Conservation (phyloP, 2,888 invertebrate genomes). For the Lithophane socia region DNA sequence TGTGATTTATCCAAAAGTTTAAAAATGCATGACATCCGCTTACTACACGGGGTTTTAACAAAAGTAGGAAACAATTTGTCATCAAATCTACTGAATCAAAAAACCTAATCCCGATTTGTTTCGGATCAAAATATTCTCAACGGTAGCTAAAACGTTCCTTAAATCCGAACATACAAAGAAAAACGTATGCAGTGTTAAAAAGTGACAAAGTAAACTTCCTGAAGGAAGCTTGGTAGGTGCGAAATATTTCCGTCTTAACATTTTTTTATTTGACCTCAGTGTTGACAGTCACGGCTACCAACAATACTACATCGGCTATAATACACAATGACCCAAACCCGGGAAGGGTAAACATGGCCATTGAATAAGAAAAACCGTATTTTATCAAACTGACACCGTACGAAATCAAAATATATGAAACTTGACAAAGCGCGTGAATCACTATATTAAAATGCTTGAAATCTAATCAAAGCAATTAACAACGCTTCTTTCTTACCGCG, state of each 20-base stretch:
- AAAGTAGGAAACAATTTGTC: conserved; percentile 55
- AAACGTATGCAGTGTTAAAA: conserved; percentile 67
- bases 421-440: conserved; percentile 86
- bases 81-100: conserved; percentile 28
- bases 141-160: conserved; percentile 55
- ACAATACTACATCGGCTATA: conserved; percentile 78
- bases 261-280: conserved; percentile 79
- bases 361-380: conserved; percentile 80
- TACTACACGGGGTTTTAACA: conserved; percentile 31
- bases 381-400: conserved; percentile 81
- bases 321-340: conserved; percentile 83
- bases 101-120: conserved; percentile 62
- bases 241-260: conserved; percentile 86
- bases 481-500: conserved; percentile 79
- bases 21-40: conserved; percentile 41
- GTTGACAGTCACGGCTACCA: conserved; percentile 85
- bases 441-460: conserved; percentile 90
- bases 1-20: background rate
- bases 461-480: conserved; percentile 90
- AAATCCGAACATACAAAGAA: conserved; percentile 53
- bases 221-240: conserved; percentile 77
- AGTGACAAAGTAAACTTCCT: conserved; percentile 82
- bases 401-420: conserved; percentile 88
- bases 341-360: conserved; percentile 86
- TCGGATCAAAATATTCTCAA: conserved; percentile 56